Conservation (phyloP, 2,888 invertebrate species). For the Xestobium rufovillosum region DNA sequence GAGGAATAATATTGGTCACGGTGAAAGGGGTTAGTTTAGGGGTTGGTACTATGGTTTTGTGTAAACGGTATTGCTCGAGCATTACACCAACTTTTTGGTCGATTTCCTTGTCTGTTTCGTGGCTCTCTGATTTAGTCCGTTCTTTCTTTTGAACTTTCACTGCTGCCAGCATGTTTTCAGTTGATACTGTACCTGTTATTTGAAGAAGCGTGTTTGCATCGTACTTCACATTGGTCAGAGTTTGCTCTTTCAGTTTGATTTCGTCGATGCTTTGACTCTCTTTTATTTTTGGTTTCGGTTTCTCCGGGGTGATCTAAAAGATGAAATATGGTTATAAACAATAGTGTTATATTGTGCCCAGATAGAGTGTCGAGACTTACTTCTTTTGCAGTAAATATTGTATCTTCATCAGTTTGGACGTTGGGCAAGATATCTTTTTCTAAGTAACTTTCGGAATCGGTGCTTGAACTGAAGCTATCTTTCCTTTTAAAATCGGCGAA, state of each 20-base stretch:
- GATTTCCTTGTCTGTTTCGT: conserved; percentile 33
- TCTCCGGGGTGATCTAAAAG: conserved; percentile 35
- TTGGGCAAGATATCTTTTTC: conserved; percentile 39
- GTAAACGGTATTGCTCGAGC: conserved; percentile 47
- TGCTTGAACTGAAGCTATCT: conserved; percentile 36
- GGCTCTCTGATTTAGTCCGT: conserved; percentile 28
- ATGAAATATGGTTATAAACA: too few relatives aligned
- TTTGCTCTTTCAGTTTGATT: conserved; percentile 26
- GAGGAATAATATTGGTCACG: conserved; percentile 38
- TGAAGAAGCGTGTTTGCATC: conserved; percentile 41
- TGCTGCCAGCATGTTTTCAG: conserved; percentile 30
- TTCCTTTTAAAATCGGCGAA: conserved; percentile 51
- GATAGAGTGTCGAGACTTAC: too few relatives aligned
- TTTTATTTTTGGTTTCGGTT: conserved; percentile 39
- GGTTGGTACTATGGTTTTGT: conserved; percentile 25
- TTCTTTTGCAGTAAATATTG: conserved; percentile 25
- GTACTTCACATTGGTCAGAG: conserved; percentile 33
- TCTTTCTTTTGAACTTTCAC: conserved; percentile 23
- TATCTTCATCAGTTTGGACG: conserved; percentile 38
- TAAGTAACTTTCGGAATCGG: conserved; percentile 40
- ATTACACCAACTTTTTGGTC: conserved; percentile 44
- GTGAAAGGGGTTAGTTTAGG: conserved; percentile 38
- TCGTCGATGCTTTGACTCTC: conserved; percentile 30
- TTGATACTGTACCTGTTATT: conserved; percentile 35
- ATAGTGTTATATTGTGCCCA: too few relatives aligned